Base-by-base conservation (phyloP, 2,797 vertebrate genomes). In the Clarias laeviceps region DNA sequence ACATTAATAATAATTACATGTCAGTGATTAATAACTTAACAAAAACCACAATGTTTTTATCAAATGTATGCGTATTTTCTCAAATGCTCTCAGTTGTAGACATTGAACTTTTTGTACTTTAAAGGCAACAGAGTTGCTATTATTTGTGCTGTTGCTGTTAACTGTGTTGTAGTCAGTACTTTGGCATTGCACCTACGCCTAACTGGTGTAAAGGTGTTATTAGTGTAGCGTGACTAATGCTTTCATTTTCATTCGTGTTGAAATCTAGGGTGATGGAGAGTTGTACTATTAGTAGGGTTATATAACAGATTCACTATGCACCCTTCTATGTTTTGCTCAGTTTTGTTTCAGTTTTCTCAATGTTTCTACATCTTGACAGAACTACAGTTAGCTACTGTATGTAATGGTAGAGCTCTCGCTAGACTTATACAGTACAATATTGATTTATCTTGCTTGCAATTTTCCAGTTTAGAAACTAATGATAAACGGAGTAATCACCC, bases 1-100 rank as follows among this genome's bases (percentile, higher is more conserved):
- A 66, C 37, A 32, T 32, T 45, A 80, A 40, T 62, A 27, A 62
- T 79, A 27, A 62, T 79, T 40, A 62, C 11, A 79, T 18, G 54
- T 14, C 3, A 34, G 20, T 14, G 15, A 78, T 78, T 24, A n/a
- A 37, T 79, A 83, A 84, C 88, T 89, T 22, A 68, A 65, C 84
- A n/a, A 62, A 62, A 37, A 4, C 2, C 22, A 79, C 34, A 79
- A 15, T 8, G 76, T 20, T 5, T 24, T 20, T 64, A 37, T 37
- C 37, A 37, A 40, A 74, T 27, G 6, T 45, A 54, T 73, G 45
- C 70, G 0, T 24, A 18, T 54, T 18, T 29, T 9, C 45, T 57
- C 73, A 0, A 7, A 57, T 15, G 2, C 18, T 32, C n/a, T 54
- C 27, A 57, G 73, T 0, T 56, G n/a, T 20, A 3, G 14, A 54